Evolutionary conservation across 1,140 invertebrate species (phyloP), one percentile per base, ranked within the genome.

Genomic region (Trichoplusia ni): DNA sequence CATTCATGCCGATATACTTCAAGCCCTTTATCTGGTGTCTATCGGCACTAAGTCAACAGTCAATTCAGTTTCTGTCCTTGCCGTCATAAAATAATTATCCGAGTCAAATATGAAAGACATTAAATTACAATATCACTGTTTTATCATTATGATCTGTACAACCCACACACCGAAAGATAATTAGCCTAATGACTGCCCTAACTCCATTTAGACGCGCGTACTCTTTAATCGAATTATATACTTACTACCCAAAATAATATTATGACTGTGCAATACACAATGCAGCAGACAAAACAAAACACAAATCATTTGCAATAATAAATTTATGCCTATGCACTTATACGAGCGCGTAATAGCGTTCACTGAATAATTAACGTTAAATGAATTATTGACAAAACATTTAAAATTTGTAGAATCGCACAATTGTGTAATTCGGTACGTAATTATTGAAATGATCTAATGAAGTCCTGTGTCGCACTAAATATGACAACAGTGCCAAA

Each of bases 301-400:
- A 42, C 54, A 59, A 31, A 42, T 59, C 54, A 59, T 59, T 59
- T 59, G 25, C 38, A 29, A 31, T 11, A 40, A 37, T 42, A 56
- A 40, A 42, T 42, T 42, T 29, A 13, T 33, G 54, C 37, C 21
- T 21, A 44, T 59, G 38, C 54, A 31, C 54, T 33, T 44, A 59
- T 44, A 44, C 11, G 37, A 16, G 38, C 16, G 25, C 13, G 38
- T 27, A 59, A 59, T 44, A 59, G 14, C 54, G 27, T 44, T 44
- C 54, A 44, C 54, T 9, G 54, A 59, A 59, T 59, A 59, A 44
- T 59, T 44, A 59, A 59, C 31, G 38, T 31, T 31, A 59, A 59
- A 59, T 59, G 37, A 44, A 59, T 59, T 59, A 42, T 44, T 29
- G 54, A 31, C 27, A 18, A 59, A 44, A 19, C 14, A 59, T 59